A percentile compares a stretch with the other conserved stretches of the same genome.
These are phyloP conservation scores for Octomys mimax DNA, from an alignment of 2,797 vertebrate species.

Conservation along the genomic window DNA sequence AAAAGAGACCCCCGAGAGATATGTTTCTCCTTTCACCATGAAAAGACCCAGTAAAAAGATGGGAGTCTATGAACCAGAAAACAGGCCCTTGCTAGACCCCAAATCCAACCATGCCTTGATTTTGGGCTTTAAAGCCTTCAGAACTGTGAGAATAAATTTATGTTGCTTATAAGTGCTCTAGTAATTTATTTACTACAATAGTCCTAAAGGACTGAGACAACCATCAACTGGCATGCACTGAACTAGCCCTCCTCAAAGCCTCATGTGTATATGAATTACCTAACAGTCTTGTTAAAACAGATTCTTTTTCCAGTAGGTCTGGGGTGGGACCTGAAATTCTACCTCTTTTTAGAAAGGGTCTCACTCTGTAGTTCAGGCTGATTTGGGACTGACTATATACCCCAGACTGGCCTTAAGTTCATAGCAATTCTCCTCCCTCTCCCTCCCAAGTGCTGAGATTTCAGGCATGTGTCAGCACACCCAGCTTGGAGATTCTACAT, in stretches of 20 bases:
- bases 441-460: not conserved
- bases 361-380: not conserved
- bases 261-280: not conserved
- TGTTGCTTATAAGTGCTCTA: not conserved
- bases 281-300: conserved; percentile 25
- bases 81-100: not conserved
- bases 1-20: not conserved
- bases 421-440: not conserved
- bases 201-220: not conserved
- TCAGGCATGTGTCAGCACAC: not conserved
- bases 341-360: not conserved
- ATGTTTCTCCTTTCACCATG: not conserved
- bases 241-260: conserved; percentile 15
- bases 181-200: not conserved
- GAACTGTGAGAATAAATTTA: not conserved
- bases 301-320: conserved; percentile 19
- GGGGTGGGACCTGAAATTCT: not conserved
- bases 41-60: not conserved
- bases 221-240: not conserved
- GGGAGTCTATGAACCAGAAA: not conserved
- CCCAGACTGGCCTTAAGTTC: not conserved
- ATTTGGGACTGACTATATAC: not conserved
- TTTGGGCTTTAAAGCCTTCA: not conserved
- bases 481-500: not conserved
- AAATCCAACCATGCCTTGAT: not conserved